These are phyloP conservation scores for Sciurus carolinensis DNA, from an alignment of 2,797 vertebrate species.

Conservation along the genomic window DNA sequence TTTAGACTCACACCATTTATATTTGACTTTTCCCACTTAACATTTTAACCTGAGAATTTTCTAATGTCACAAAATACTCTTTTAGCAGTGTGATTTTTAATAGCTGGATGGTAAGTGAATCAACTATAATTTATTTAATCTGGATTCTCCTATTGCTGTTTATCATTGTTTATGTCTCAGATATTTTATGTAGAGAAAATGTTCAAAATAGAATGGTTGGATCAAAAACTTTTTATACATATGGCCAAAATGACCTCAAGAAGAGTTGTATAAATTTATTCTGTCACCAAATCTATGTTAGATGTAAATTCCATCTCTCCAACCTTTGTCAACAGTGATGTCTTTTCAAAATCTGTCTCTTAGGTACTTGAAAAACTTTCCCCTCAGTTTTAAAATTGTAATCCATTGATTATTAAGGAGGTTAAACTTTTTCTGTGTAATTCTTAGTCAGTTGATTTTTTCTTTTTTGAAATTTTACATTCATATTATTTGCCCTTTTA, in stretches of 20 bases:
- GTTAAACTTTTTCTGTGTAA: not conserved
- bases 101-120: constrained; percentile 12
- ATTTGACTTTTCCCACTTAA: not conserved
- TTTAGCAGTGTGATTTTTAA: constrained; percentile 57
- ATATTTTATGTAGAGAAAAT: constrained; percentile 63
- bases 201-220: not conserved
- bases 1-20: not conserved
- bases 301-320: constrained; percentile 49
- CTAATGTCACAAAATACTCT: constrained; percentile 40
- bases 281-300: constrained; percentile 23
- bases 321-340: constrained; percentile 23
- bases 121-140: constrained; percentile 45
- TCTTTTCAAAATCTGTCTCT: constrained; percentile 49
- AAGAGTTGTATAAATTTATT: constrained; percentile 61
- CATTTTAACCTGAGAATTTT: constrained; percentile 39
- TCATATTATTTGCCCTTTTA: not conserved
- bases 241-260: constrained; percentile 41
- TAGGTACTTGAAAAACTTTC: not conserved
- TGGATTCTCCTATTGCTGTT: not conserved
- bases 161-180: constrained; percentile 58
- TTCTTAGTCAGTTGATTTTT: not conserved
- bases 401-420: constrained; percentile 13
- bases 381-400: constrained; percentile 57
- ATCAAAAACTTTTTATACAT: not conserved
- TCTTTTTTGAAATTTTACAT: not conserved